Percentiles rank a stretch among this genome's conserved stretches.
Evolutionary conservation across 2,113 vertebrate species (phyloP).

Genomic region (Motacilla tschutschensis): DNA sequence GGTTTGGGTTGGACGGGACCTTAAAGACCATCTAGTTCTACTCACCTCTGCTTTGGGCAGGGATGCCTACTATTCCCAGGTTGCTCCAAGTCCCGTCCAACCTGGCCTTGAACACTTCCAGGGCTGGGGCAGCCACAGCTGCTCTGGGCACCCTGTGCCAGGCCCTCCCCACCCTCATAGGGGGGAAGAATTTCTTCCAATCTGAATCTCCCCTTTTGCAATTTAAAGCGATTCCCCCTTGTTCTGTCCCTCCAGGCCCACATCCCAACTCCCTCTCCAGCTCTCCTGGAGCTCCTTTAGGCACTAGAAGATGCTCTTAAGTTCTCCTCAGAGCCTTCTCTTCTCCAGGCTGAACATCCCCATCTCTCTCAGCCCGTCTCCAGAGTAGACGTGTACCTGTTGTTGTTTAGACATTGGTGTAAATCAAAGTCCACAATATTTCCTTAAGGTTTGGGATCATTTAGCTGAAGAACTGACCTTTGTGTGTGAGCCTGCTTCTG

Average conservation of each 20-base stretch:
- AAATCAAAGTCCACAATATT: not conserved
- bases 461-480: not conserved
- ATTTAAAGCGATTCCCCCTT: not conserved
- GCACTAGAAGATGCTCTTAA: not conserved
- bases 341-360: not conserved
- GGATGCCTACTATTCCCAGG: not conserved
- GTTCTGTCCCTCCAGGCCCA: not conserved
- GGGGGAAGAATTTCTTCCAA: not conserved
- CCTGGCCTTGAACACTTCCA: not conserved
- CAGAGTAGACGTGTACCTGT: not conserved
- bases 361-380: not conserved
- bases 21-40: not conserved
- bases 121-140: not conserved
- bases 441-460: not conserved
- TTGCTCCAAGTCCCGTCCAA: accelerated
- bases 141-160: not conserved
- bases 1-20: not conserved
- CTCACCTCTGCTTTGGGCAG: not conserved
- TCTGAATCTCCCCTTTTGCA: not conserved
- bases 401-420: not conserved
- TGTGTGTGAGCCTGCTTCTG: not conserved
- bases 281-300: not conserved
- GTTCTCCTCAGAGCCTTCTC: not conserved
- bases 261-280: not conserved
- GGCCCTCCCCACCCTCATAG: accelerated